Evolutionary conservation across 2,797 vertebrate genomes (phyloP).

Genomic region (Synanceia verrucosa): DNA sequence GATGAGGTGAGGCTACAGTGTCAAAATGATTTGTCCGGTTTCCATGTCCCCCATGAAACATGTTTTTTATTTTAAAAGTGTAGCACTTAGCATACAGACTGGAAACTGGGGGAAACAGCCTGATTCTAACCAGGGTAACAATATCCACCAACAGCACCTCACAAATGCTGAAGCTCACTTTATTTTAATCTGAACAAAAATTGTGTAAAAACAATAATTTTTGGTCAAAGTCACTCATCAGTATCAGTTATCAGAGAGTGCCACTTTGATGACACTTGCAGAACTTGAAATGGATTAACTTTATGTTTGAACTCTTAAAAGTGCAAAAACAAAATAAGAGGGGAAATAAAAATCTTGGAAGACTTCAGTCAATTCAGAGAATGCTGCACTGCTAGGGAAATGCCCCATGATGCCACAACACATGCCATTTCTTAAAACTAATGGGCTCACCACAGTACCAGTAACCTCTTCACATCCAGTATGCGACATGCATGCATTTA

Average conservation of each 20-base stretch:
- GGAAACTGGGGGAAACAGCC: not conserved
- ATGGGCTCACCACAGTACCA: constrained; percentile 27
- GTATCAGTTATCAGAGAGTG: not conserved
- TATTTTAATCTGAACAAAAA: not conserved
- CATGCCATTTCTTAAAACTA: constrained; percentile 4
- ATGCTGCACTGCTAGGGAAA: not conserved
- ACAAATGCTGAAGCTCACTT: not conserved
- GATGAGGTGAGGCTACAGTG: not conserved
- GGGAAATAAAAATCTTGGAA: not conserved
- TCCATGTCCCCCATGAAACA: not conserved
- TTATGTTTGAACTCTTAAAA: no score
- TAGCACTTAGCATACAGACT: not conserved
- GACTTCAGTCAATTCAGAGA: no score
- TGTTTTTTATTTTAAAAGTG: not conserved
- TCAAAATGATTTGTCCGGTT: not conserved
- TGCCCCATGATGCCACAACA: constrained; percentile 3
- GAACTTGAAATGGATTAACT: no score
- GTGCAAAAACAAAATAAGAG: not conserved
- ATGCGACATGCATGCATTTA: constrained; percentile 22
- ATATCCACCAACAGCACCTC: not conserved
- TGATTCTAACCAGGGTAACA: not conserved
- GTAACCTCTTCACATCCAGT: constrained; percentile 29
- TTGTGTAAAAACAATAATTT: not conserved
- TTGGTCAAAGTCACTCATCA: not conserved
- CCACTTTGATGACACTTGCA: no score